Conservation (phyloP, 2,888 invertebrate species). For the Cheilosia variabilis region DNA sequence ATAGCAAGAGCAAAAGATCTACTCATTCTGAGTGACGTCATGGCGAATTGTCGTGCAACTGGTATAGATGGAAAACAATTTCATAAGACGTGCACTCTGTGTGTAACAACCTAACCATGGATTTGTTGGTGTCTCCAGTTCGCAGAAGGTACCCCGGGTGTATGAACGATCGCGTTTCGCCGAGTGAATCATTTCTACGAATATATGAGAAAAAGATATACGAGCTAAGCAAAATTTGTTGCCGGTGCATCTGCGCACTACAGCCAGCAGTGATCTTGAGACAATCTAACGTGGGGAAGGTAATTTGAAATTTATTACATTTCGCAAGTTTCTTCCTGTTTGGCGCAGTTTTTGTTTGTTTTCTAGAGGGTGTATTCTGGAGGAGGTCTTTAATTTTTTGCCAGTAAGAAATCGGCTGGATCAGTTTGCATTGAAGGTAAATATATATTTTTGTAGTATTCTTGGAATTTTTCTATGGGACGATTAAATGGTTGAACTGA, state of each 20-base stretch:
- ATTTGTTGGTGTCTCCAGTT: neutral
- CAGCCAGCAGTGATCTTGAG: constrained; percentile 30
- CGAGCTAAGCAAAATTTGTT: constrained; percentile 5
- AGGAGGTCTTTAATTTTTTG: neutral
- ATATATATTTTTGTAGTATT: neutral
- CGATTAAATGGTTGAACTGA: too few relatives aligned
- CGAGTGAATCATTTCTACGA: constrained; percentile 45
- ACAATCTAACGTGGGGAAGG: constrained; percentile 34
- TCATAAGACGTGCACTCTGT: constrained; percentile 16
- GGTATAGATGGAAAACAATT: constrained; percentile 27
- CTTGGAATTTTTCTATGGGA: neutral
- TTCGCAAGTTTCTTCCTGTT: constrained; percentile 43
- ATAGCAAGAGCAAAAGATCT: constrained; percentile 9
- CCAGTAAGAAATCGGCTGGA: too few relatives aligned
- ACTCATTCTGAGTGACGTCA: constrained; percentile 65
- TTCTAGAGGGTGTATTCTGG: neutral
- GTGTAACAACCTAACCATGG: constrained; percentile 14
- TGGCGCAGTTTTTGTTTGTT: neutral
- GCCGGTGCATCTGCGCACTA: neutral
- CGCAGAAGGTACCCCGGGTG: neutral
- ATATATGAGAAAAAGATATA: constrained; percentile 41
- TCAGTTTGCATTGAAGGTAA: too few relatives aligned
- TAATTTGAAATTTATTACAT: constrained; percentile 37
- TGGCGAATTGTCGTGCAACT: constrained; percentile 10
- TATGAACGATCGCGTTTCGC: constrained; percentile 6